Evolutionary conservation across 2,888 invertebrate genomes (phyloP).

Genomic region (Amphiduros pacificus): DNA sequence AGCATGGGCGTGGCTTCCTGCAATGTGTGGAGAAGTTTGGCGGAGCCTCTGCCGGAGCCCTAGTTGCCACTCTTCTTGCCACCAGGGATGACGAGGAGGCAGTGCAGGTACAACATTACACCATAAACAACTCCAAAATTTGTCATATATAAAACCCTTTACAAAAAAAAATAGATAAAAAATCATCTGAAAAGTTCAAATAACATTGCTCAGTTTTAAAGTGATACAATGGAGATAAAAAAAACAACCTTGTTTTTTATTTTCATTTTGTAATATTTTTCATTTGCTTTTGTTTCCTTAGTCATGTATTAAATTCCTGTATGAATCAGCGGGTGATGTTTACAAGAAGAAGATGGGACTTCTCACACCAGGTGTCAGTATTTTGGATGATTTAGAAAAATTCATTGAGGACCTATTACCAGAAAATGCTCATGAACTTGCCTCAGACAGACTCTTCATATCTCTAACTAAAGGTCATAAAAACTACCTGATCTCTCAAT

Average conservation of each 20-base stretch:
- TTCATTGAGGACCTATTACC: conserved; percentile 72
- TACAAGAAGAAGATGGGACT: conserved; percentile 83
- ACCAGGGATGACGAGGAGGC: conserved; percentile 47
- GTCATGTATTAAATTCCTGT: conserved; percentile 85
- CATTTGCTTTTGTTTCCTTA: conserved; percentile 65
- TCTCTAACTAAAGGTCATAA: conserved; percentile 90
- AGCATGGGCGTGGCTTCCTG: conserved; percentile 86
- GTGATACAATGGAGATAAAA: too few species aligned
- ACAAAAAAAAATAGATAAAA: too few species aligned
- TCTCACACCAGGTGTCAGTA: conserved; percentile 92
- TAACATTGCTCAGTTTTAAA: too few species aligned
- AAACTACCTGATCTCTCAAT: conserved; percentile 92
- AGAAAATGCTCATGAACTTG: conserved; percentile 79
- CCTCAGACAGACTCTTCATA: conserved; percentile 87
- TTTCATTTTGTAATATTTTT: too few species aligned
- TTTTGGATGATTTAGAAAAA: conserved; percentile 82
- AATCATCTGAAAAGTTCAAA: too few species aligned
- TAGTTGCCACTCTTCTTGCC: conserved; percentile 72
- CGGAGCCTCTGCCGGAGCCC: conserved; percentile 89
- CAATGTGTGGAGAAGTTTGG: conserved; percentile 38
- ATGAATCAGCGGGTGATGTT: conserved; percentile 85
- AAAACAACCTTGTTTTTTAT: too few species aligned
- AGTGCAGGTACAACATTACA: too few species aligned
- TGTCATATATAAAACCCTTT: too few species aligned
- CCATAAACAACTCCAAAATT: too few species aligned